Evolutionary conservation across 2,888 invertebrate genomes (phyloP), one percentile per base, ranked within the genome.

Genomic region (Lutraria lutraria): DNA sequence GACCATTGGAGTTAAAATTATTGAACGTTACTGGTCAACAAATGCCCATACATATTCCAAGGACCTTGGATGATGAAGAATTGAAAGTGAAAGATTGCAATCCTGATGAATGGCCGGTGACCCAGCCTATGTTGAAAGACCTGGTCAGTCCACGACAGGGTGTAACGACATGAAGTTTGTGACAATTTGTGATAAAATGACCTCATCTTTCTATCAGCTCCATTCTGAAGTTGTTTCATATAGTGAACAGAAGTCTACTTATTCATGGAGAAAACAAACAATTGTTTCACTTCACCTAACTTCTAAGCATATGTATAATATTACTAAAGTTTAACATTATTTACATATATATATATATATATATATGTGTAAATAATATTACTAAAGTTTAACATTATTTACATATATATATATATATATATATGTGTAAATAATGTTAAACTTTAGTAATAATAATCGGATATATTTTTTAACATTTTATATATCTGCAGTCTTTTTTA

Each of bases 1-100:
- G 96, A 6, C 96, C 96, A n/a, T 89, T 96, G 88, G 96, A 96
- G 88, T 92, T 96, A 87, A 96, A 96, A 86, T 90, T 96, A 68
- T 93, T 96, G 82, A 95, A 94, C 80, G 93, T 96, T 16, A 93
- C 94, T 0, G 96, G 96, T 8, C 90, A 93, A 79, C 91, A 93
- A 87, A 94, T 95, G 94, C 94, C 94, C 6, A 94, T 96, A 25
- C 95, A 96, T 88, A 85, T 92, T 15, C 94, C 93, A 19, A 83
- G 90, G 56, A 86, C 89, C 6, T 93, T 92, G 0, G 89, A 94
- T 52, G 89, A 92, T 4, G 96, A 95, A n/a, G 95, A 96, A 87
- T 53, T 94, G 52, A 91, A 93, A 52, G 94, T 95, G 0, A 94
- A 94, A 84, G 89, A 93, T 21, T 95, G 94, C 91, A 94, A 95